Conservation (phyloP, 2,113 vertebrate genomes). For the Origma solitaria region DNA sequence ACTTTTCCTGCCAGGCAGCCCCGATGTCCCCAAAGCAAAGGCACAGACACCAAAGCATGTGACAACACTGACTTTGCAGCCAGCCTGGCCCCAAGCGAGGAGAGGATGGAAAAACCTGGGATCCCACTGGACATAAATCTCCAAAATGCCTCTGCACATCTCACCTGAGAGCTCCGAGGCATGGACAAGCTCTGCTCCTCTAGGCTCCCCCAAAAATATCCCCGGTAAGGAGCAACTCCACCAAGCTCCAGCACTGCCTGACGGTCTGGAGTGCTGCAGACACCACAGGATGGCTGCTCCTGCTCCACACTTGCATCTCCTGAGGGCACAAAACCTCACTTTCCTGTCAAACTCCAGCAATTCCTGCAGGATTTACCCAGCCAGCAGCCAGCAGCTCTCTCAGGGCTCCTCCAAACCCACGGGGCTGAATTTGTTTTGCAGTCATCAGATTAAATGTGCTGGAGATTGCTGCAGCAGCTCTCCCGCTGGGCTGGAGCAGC, state of each 20-base stretch:
- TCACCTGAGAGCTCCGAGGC: not conserved
- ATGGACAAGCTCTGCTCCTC: not conserved
- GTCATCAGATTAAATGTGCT: not conserved
- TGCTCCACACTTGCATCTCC: not conserved
- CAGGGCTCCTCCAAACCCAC: not conserved
- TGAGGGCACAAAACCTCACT: not conserved
- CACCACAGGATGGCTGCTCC: not conserved
- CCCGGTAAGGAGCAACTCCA: not conserved
- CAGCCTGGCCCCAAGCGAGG: accelerated
- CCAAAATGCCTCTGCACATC: not conserved
- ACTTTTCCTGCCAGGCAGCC: not conserved
- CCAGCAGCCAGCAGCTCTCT: not conserved
- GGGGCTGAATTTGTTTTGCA: not conserved
- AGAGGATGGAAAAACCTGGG: not conserved
- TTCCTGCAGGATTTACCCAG: not conserved
- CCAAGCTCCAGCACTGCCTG: not conserved
- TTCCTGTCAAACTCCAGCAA: not conserved
- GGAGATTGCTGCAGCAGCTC: not conserved
- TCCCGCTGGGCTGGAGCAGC: not conserved
- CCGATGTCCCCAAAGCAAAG: not conserved
- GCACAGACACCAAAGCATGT: not conserved
- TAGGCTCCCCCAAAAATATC: not conserved
- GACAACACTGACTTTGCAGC: not conserved
- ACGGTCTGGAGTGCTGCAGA: not conserved
- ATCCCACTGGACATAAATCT: not conserved